Evolutionary conservation across 2,888 invertebrate genomes (phyloP), one percentile per base, ranked within the genome.

Genomic region (Allolobophora icterica): DNA sequence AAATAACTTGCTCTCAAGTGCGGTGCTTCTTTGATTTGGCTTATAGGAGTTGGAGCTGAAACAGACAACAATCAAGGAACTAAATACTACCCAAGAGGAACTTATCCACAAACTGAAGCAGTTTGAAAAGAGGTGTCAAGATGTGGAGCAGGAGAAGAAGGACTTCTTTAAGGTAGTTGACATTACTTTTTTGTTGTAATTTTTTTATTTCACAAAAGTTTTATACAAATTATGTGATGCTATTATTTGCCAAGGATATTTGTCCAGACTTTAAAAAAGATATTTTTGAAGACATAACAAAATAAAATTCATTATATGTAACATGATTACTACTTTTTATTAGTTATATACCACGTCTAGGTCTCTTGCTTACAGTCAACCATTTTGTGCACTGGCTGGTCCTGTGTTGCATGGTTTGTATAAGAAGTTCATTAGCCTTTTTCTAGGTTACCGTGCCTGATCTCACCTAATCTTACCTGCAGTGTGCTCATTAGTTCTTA

Each of bases 1-100:
- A 13, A 52, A 24, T 71, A n/a, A 71, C n/a, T n/a, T 71, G 0
- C 13, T 45, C 45, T 45, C 45, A 13, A 45, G 8, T 13, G 5
- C 4, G 45, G 13, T 71, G 71, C 71, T n/a, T n/a, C 30, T 71
- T 71, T 30, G 71, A 30, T 52, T 52, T 52, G 21, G 52, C n/a
- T 71, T 71, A 24, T 30, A 89, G 89, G 89, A 89, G 21, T 45
- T 45, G 40, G 89, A 89, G 40, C 5, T 34, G 30, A 52, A 42
- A 89, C 45, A 40, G 19, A 89, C 35, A n/a, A 89, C 45, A 89
- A 89, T 42, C 30, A 38, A 89, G 0, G 89, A 89, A 89, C 45
- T 89, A 33, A 52, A 38, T 21, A 34, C 40, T 21, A 30, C 33
- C 0, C 33, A 33, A 24, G 89, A 89, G 30, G 89, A 89, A 34